phyloP scores from a whole-genome alignment of 1,140 invertebrate species.

The Megalopta genalis region DNA sequence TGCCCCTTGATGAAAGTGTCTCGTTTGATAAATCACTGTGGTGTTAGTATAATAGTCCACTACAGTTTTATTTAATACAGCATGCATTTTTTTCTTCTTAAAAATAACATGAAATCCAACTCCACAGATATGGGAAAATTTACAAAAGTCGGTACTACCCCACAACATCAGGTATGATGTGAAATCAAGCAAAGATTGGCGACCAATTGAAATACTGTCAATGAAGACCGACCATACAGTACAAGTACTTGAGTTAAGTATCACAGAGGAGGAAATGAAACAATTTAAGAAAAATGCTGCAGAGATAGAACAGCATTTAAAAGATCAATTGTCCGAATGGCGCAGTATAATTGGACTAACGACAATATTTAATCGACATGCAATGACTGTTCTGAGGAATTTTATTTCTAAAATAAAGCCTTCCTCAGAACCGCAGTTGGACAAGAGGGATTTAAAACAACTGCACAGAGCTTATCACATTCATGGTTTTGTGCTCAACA shows the following conservation, averaged over 20 bases:
- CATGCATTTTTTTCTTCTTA: not conserved
- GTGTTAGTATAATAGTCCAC: conserved; percentile 63
- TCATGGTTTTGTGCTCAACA: conserved; percentile 74
- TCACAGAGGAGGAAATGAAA: conserved; percentile 51
- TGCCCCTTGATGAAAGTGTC: conserved; percentile 72
- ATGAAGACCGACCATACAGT: conserved; percentile 46
- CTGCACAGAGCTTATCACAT: conserved; percentile 74
- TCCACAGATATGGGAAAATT: conserved; percentile 76
- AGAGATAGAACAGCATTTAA: conserved; percentile 70
- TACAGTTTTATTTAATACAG: not conserved
- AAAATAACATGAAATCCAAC: not conserved
- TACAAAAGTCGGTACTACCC: conserved; percentile 70
- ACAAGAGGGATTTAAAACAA: conserved; percentile 73
- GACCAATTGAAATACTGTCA: conserved; percentile 54
- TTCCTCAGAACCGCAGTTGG: conserved; percentile 63
- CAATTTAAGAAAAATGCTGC: conserved; percentile 36
- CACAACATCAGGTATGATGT: conserved; percentile 71
- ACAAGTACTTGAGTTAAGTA: conserved; percentile 68
- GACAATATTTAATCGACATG: conserved; percentile 75
- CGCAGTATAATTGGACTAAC: conserved; percentile 68
- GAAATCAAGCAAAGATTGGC: conserved; percentile 74
- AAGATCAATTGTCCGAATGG: conserved; percentile 70
- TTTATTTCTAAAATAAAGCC: conserved; percentile 63
- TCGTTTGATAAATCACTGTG: conserved; percentile 73
- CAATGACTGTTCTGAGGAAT: conserved; percentile 66